phyloP scores from a whole-genome alignment of 1,140 invertebrate species.

The Coboldia fuscipes region DNA sequence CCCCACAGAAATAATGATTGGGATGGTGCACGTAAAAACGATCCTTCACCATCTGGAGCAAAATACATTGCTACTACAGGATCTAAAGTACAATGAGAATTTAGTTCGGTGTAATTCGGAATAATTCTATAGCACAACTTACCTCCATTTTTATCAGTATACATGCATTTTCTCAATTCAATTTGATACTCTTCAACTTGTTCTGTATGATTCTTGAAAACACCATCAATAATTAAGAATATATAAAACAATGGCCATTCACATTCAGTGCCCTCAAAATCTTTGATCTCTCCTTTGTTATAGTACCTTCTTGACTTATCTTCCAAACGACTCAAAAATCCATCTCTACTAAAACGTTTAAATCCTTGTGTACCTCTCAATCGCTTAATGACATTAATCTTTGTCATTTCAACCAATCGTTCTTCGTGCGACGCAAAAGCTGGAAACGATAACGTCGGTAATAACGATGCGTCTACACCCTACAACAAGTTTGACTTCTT shows the following conservation, averaged over 20 bases:
- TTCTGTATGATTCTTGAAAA: constrained; percentile 70
- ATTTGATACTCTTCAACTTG: constrained; percentile 84
- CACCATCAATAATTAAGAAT: constrained; percentile 89
- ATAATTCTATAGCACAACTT: constrained; percentile 6
- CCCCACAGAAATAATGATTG: constrained; percentile 55
- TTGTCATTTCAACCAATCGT: constrained; percentile 62
- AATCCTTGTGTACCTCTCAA: constrained; percentile 83
- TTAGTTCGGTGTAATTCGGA: not conserved
- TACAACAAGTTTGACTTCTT: constrained; percentile 1
- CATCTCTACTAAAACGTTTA: constrained; percentile 88
- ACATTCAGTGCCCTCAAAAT: constrained; percentile 91
- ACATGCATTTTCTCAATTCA: constrained; percentile 53
- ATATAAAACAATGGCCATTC: constrained; percentile 96
- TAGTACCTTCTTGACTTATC: constrained; percentile 46
- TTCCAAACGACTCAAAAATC: constrained; percentile 78
- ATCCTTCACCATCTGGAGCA: constrained; percentile 49
- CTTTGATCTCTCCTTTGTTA: constrained; percentile 44
- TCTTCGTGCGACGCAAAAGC: constrained; percentile 96
- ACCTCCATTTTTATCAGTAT: constrained; percentile 61
- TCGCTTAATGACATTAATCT: constrained; percentile 65
- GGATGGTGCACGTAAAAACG: constrained; percentile 16
- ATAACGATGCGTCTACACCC: constrained; percentile 73
- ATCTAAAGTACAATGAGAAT: too few relatives aligned
- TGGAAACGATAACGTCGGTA: constrained; percentile 90
- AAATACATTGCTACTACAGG: constrained; percentile 70